Evolutionary conservation across 2,113 vertebrate species (phyloP).

Genomic region (Anarrhichthys ocellatus): DNA sequence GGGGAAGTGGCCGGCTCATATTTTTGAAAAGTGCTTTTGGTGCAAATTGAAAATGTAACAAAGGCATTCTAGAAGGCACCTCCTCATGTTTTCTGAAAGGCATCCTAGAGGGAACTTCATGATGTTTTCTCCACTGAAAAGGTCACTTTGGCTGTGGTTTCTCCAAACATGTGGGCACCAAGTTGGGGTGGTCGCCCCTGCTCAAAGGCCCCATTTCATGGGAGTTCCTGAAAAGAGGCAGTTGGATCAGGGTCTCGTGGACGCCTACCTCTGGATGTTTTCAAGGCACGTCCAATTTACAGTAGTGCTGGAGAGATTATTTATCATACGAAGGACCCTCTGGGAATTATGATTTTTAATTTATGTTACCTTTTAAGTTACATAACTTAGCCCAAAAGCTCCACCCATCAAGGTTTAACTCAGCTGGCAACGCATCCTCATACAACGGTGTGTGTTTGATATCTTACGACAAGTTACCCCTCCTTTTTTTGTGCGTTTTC

Average conservation of each 20-base stretch:
- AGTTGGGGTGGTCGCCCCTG: too few relatives aligned
- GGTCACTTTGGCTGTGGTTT: too few relatives aligned
- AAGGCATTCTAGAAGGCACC: background rate
- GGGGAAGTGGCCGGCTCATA: background rate
- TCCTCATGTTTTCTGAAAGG: background rate
- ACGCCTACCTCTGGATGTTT: background rate
- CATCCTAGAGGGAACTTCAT: too few relatives aligned
- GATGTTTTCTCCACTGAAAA: too few relatives aligned
- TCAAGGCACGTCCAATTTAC: background rate
- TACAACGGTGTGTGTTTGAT: too few relatives aligned
- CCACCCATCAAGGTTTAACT: background rate
- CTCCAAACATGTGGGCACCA: too few relatives aligned
- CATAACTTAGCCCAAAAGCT: background rate
- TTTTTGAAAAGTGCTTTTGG: background rate
- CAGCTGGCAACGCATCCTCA: too few relatives aligned
- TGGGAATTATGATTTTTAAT: too few relatives aligned
- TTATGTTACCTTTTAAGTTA: background rate
- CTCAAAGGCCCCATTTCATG: background rate
- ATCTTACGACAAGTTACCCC: too few relatives aligned
- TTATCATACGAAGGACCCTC: background rate
- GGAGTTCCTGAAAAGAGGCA: background rate
- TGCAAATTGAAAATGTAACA: background rate
- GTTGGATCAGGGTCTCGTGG: background rate
- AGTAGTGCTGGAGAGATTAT: background rate
- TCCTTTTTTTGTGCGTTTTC: too few relatives aligned